Evolutionary conservation across 2,888 invertebrate species (phyloP), one percentile per base, ranked within the genome.

Genomic region (Sylvicola fuscatus): DNA sequence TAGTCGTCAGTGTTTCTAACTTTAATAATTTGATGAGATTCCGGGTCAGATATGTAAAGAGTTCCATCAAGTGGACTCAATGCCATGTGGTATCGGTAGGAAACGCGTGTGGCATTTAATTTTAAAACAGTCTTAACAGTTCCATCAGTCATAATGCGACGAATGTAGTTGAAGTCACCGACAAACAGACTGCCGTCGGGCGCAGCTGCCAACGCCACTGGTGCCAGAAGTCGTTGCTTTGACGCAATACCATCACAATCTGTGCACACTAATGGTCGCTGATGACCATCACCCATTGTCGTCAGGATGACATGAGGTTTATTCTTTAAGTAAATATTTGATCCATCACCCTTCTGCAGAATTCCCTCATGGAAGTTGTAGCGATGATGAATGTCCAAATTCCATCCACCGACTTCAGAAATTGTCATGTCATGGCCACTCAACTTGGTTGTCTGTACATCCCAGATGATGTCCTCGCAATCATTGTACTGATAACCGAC

Each of bases 361-460:
- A 97, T 92, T 21, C 92, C 95, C 65, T 95, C 93, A 51, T 95
- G 90, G 69, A 89, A 90, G 57, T 98, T 97, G 56, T 95, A 93
- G 46, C 93, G 71, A 52, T 97, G 95, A 62, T 97, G 95, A 42
- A 95, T 89, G 54, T 97, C 90, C 45, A 98, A 64, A 57, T 95
- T 93, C 95, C 95, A 97, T 11, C 90, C 92, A 1, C 93, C 95
- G 28, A 93, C 84, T 58, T 92, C 92, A 0, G 92, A 92, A 34
- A 93, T 92, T 40, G 84, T 84, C 82, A 95, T 87, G 51, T 93
- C 92, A 51, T 89, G 90, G 1, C 95, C 97, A 47, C 87, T 87
- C 32, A 98, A 61, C 46, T 89, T 90, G 0, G 92, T 90, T 1
- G 90, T 89, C 53, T 92, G 87, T 15, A 84, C 84, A 50, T 90